Percentiles rank a stretch among this genome's conserved stretches.
These are phyloP conservation scores for Rhegmatorhina hoffmannsi DNA, from an alignment of 2,113 vertebrate genomes.

Conservation along the genomic window DNA sequence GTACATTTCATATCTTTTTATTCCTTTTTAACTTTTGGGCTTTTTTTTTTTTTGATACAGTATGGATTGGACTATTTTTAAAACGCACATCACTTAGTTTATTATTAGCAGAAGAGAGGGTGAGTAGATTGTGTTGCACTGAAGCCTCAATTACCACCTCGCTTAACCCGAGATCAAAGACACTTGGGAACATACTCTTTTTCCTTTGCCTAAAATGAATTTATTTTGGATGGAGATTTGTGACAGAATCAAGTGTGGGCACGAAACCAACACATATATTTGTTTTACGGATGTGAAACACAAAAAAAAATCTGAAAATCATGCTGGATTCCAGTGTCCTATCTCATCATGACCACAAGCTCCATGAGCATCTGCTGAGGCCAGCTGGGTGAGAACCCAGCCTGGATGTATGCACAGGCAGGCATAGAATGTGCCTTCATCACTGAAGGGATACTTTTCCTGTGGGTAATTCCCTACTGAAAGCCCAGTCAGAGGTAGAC, in stretches of 20 bases:
- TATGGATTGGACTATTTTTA: background rate
- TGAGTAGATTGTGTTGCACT: background rate
- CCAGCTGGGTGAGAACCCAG: background rate
- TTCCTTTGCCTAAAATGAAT: background rate
- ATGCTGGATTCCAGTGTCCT: background rate
- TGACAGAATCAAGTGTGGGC: background rate
- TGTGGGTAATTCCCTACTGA: background rate
- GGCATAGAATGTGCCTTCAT: background rate
- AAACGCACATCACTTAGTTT: conserved; percentile 7
- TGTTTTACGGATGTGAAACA: background rate
- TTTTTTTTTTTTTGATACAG: background rate
- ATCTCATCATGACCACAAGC: background rate
- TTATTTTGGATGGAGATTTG: conserved; percentile 1
- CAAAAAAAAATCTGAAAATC: conserved; percentile 9
- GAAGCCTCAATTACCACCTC: background rate
- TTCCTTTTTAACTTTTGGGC: background rate
- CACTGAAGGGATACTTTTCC: background rate
- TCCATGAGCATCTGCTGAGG: background rate
- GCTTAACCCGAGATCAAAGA: background rate
- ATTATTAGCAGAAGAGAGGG: conserved; percentile 19
- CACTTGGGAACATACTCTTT: background rate
- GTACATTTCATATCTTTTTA: conserved; percentile 44
- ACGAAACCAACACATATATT: conserved; percentile 6
- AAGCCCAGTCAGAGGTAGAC: background rate
- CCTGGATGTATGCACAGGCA: background rate